These are phyloP conservation scores for Argyrosomus regius DNA, from an alignment of 2,797 vertebrate species.

Conservation along the genomic window DNA sequence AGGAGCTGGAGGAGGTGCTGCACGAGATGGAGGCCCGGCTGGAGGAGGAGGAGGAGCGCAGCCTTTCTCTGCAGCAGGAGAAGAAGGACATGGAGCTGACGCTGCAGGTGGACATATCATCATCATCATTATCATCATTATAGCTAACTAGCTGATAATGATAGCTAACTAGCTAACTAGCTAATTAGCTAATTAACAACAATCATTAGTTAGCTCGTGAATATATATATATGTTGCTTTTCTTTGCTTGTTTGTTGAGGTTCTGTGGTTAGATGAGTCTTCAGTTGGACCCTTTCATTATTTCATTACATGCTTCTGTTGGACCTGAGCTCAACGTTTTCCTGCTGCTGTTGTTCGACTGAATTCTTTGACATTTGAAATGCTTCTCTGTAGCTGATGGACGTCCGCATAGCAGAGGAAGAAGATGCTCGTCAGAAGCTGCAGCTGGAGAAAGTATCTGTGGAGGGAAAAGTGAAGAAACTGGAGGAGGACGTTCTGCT, in stretches of 20 bases:
- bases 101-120: conserved; percentile 86
- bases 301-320: background rate
- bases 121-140: background rate
- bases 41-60: conserved; percentile 95
- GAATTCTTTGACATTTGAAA: too few relatives aligned
- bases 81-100: conserved; percentile 95
- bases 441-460: conserved; percentile 92
- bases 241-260: too few relatives aligned
- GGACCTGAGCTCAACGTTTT: background rate
- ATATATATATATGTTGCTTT: too few relatives aligned
- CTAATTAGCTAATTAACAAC: too few relatives aligned
- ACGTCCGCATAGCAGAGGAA: conserved; percentile 92
- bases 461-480: conserved; percentile 95
- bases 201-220: too few relatives aligned
- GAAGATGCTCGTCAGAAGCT: conserved; percentile 94
- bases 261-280: too few relatives aligned
- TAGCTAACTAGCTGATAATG: too few relatives aligned
- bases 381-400: conserved; percentile 86
- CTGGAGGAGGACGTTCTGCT: conserved; percentile 94
- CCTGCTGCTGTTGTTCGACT: too few relatives aligned
- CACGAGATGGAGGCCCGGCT: conserved; percentile 97
- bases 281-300: too few relatives aligned
- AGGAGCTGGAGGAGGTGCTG: conserved; percentile 97
- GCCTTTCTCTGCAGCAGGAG: conserved; percentile 88
- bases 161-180: too few relatives aligned